Percentiles rank a stretch among this genome's conserved stretches.
Evolutionary conservation across 2,113 vertebrate species (phyloP).

Genomic region (Arvicanthis niloticus): DNA sequence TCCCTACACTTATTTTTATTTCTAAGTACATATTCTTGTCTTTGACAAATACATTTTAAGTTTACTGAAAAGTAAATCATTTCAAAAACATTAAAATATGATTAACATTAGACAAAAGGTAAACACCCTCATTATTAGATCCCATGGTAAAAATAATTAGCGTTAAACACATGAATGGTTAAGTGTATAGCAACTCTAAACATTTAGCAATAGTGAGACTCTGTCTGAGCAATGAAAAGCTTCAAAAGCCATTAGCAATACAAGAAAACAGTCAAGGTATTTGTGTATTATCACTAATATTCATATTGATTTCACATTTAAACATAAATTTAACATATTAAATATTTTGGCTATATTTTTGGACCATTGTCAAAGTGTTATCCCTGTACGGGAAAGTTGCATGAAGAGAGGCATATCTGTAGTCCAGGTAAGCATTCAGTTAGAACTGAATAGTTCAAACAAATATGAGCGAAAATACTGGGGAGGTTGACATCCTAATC

Average conservation of each 20-base stretch:
- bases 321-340: neutral
- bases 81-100: neutral
- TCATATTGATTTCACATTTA: neutral
- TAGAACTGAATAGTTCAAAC: neutral
- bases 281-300: neutral
- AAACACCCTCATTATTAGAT: neutral
- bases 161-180: neutral
- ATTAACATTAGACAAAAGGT: neutral
- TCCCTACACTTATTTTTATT: too few relatives aligned
- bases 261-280: neutral
- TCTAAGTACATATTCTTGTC: neutral
- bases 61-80: neutral
- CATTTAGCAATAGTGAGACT: neutral
- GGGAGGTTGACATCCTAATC: fast-evolving
- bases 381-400: fast-evolving
- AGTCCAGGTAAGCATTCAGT: neutral
- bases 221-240: neutral
- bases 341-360: neutral
- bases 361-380: too few relatives aligned
- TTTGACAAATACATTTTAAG: neutral
- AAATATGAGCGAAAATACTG: neutral
- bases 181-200: neutral
- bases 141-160: neutral
- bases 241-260: neutral
- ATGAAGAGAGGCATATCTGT: fast-evolving